Evolutionary conservation across 1,140 invertebrate species (phyloP).

Genomic region (Leptonema lineaticorne): DNA sequence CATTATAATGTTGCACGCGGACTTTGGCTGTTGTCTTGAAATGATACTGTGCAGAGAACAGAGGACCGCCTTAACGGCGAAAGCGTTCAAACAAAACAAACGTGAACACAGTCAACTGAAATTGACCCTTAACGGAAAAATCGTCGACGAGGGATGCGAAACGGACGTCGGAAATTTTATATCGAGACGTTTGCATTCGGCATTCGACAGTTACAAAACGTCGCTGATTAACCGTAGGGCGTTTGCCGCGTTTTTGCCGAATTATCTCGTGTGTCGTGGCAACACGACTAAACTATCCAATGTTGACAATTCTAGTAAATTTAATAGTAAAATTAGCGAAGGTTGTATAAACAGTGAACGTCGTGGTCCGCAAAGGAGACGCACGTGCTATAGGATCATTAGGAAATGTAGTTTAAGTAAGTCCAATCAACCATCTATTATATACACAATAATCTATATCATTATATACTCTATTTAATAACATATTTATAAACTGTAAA

Average conservation of each 20-base stretch:
- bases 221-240: background rate
- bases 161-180: background rate
- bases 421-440: too few species aligned
- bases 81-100: background rate
- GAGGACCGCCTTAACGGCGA: constrained; percentile 33
- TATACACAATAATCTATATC: too few species aligned
- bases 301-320: background rate
- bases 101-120: background rate
- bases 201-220: background rate
- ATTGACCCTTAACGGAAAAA: background rate
- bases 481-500: too few species aligned
- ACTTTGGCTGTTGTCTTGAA: constrained; percentile 11
- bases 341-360: too few species aligned
- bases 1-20: background rate
- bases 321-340: background rate
- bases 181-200: background rate
- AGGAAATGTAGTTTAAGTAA: constrained; percentile 3
- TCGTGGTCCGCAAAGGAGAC: too few species aligned
- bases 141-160: background rate
- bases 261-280: background rate
- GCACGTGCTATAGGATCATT: background rate
- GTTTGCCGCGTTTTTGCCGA: constrained; percentile 3
- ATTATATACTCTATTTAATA: too few species aligned
- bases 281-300: background rate
- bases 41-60: constrained; percentile 35